These are phyloP conservation scores for Enteromius thamalakanensis DNA, from an alignment of 2,797 vertebrate genomes.

Conservation along the genomic window DNA sequence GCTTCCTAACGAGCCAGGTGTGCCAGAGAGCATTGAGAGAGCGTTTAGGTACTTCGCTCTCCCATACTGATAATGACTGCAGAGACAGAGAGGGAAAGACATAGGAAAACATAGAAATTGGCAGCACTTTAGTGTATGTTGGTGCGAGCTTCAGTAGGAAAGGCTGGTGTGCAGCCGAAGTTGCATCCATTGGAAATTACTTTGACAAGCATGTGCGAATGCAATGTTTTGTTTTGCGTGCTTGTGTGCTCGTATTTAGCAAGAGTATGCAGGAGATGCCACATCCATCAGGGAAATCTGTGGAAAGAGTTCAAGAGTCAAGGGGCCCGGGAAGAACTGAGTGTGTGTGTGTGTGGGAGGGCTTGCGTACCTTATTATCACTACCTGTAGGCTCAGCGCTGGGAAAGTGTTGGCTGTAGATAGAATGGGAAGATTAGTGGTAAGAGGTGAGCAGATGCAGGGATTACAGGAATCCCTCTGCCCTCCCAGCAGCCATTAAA, in stretches of 20 bases:
- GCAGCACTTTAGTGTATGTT: constrained; percentile 3
- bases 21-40: constrained; percentile 60
- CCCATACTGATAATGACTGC: constrained; percentile 28
- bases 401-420: constrained; percentile 55
- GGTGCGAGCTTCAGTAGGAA: neutral
- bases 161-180: constrained; percentile 32
- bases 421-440: constrained; percentile 60
- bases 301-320: constrained; percentile 24
- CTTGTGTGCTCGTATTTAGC: constrained; percentile 25
- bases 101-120: neutral
- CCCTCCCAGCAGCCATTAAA: constrained; percentile 61
- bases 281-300: constrained; percentile 39
- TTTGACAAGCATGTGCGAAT: neutral
- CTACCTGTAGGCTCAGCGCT: constrained; percentile 42
- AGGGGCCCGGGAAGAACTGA: constrained; percentile 16
- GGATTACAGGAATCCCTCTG: constrained; percentile 64
- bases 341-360: constrained; percentile 34
- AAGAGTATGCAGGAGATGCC: neutral
- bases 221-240: neutral
- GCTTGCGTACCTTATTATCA: constrained; percentile 53
- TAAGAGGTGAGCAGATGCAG: constrained; percentile 61
- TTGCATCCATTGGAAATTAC: constrained; percentile 31
- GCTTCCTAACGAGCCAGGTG: constrained; percentile 72
- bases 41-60: constrained; percentile 1
- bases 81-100: constrained; percentile 10